Evolutionary conservation across 2,888 invertebrate species (phyloP), one percentile per base, ranked within the genome.

Genomic region (Sacculina carcini): DNA sequence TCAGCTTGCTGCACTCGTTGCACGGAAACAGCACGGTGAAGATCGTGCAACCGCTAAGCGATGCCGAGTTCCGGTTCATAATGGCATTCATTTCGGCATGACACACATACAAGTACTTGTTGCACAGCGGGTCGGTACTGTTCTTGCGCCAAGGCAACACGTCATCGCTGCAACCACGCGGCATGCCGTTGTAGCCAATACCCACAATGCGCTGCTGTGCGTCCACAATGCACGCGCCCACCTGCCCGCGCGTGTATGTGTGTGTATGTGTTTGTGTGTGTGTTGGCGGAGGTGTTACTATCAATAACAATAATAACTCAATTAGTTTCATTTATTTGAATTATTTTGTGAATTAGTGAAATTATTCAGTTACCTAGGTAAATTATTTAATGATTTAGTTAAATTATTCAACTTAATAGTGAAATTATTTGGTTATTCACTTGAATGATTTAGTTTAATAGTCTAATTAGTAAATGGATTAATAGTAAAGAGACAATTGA

Each of bases 31-130:
- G 66, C 0, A 78, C 80, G 0, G 89, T 84, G 62, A 87, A 98
- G 0, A 98, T 75, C 0, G 74, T 74, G 61, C 87, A 86, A 56
- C 76, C 74, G 58, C 74, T 75, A 0, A 90, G 71, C 67, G 80
- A 76, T 0, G 75, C 71, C 0, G 74, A 71, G 63, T 86, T 89
- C 64, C 80, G 86, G 64, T 96, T 96, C 16, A 94, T 61, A 57
- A 98, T 82, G 1, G 96, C 96, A 69, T 98, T 98, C 69, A 92
- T 74, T 70, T 98, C 96, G 3, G 96, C 96, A 67, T 98, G 96
- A 57, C 92, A 92, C 0, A 98, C 96, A 70, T 86, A 96, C 55
- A 82, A 69, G 64, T 75, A 76, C 69, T 96, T 96, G 50, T 74
- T 79, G 39, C 85, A 73, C 51, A 82, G 64, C 14, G 67, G 63